phyloP scores from a whole-genome alignment of 2,113 vertebrate species.

The Channa maculata region DNA sequence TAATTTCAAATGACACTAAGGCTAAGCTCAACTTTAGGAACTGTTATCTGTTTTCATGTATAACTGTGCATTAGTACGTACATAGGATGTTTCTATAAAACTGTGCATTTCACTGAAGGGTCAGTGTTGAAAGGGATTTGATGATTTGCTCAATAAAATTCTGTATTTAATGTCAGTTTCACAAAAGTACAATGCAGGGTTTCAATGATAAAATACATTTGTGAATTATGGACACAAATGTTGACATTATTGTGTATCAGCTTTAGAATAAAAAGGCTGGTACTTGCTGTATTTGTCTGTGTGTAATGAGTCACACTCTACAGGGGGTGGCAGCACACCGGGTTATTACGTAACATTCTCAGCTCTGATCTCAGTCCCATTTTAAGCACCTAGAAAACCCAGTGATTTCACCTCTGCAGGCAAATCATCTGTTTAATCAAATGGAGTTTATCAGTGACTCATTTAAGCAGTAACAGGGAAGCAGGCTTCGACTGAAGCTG shows the following conservation, averaged over 20 bases:
- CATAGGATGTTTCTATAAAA: no score
- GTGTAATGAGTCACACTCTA: slow-evolving; percentile 53
- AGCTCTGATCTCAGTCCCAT: slow-evolving; percentile 52
- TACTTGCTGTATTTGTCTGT: slow-evolving; percentile 17
- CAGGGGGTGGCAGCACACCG: slow-evolving; percentile 41
- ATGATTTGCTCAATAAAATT: no score
- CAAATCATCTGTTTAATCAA: slow-evolving; percentile 30
- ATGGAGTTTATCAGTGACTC: slow-evolving; percentile 45
- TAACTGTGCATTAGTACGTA: no score
- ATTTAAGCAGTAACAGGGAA: slow-evolving; percentile 11
- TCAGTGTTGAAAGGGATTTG: no score
- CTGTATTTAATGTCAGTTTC: no score
- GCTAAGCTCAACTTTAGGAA: no score
- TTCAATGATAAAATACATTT: neutral
- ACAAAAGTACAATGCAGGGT: no score
- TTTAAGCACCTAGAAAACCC: slow-evolving; percentile 45
- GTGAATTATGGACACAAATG: neutral
- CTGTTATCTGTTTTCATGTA: no score
- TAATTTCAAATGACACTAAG: no score
- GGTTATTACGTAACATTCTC: slow-evolving; percentile 60
- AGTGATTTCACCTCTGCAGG: slow-evolving; percentile 32
- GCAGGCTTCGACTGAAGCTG: slow-evolving; percentile 20
- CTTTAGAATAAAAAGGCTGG: neutral
- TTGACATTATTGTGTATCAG: neutral
- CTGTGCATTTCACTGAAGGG: no score